Evolutionary conservation across 1,140 invertebrate genomes (phyloP), one percentile per base, ranked within the genome.

Genomic region (Elysia chlorotica): DNA sequence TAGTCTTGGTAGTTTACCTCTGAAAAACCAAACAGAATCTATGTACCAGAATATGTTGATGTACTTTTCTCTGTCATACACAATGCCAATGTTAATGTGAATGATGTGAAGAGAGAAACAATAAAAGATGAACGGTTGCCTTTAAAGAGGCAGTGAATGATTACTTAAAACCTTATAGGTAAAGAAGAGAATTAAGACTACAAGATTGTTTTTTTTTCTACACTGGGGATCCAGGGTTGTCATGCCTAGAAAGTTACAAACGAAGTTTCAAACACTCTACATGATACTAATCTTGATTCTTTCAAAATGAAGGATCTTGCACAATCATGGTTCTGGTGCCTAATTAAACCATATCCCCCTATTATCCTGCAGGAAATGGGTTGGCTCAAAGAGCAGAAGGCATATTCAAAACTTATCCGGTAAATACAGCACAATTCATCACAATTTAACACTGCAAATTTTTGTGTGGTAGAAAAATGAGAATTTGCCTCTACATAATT

Each of bases 241-340:
- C 6, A 83, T 89, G 33, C 89, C 90, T 48, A 82, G 86, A 78
- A 54, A 23, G n/a, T 65, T 88, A 54, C 82, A 79, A 59, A 76
- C 21, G 57, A 74, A 56, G 75, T 89, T 2, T 70, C 88, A 1
- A 67, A 83, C n/a, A 79, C 85, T 68, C 76, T 89, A 28, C 88
- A 90, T 77, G 65, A 67, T 21, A 85, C 84, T 2, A 89, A 91
- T 77, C 84, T 85, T 4, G 88, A 89, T 10, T 86, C 90, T 14
- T 83, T 84, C 41, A 48, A 48, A 48, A 48, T 48, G 41, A 48
- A 48, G 41, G n/a, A n/a, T 48, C 41, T 48, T 48, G 0, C 80
- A 79, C 0, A 91, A 90, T 88, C 91, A 90, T 79, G 76, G 4
- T 87, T 90, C 75, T 90, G 87, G 88, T 91, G 88, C 88, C 85